Percentiles rank a stretch among this genome's conserved stretches.
These are phyloP conservation scores for Melanotaenia parkinsoni DNA, from an alignment of 2,797 vertebrate genomes.

Conservation along the genomic window DNA sequence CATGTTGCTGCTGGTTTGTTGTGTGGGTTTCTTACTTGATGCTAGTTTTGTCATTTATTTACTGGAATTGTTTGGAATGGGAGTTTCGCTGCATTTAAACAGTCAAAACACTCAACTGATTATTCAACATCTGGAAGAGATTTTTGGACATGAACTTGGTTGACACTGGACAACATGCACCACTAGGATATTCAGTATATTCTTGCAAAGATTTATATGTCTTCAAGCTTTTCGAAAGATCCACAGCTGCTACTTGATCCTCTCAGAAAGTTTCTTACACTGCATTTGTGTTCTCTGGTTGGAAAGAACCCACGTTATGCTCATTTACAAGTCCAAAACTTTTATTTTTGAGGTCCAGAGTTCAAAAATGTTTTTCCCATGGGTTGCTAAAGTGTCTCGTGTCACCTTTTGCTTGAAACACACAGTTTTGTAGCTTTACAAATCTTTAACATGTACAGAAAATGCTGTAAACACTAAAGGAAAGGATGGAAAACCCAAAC, in stretches of 20 bases:
- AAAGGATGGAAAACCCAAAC: neutral
- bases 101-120: conserved; percentile 62
- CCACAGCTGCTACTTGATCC: conserved; percentile 13
- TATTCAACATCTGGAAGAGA: conserved; percentile 83
- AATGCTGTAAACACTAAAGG: neutral
- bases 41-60: conserved; percentile 39
- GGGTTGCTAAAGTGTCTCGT: neutral
- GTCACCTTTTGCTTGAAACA: neutral
- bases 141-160: conserved; percentile 67
- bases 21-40: conserved; percentile 16
- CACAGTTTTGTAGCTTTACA: neutral
- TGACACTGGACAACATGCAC: conserved; percentile 61
- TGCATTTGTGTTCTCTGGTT: conserved; percentile 27
- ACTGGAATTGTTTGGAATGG: conserved; percentile 37
- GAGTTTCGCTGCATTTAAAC: conserved; percentile 21
- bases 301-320: neutral
- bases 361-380: neutral
- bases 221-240: conserved; percentile 19
- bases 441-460: neutral
- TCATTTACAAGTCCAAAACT: conserved; percentile 1
- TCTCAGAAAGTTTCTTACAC: conserved; percentile 3
- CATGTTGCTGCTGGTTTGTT: conserved; percentile 12
- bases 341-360: neutral
- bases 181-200: conserved; percentile 57
- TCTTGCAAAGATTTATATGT: conserved; percentile 45